A percentile compares a stretch with the other conserved stretches of the same genome.
Evolutionary conservation across 2,888 invertebrate species (phyloP).

Genomic region (Polyploca ridens): DNA sequence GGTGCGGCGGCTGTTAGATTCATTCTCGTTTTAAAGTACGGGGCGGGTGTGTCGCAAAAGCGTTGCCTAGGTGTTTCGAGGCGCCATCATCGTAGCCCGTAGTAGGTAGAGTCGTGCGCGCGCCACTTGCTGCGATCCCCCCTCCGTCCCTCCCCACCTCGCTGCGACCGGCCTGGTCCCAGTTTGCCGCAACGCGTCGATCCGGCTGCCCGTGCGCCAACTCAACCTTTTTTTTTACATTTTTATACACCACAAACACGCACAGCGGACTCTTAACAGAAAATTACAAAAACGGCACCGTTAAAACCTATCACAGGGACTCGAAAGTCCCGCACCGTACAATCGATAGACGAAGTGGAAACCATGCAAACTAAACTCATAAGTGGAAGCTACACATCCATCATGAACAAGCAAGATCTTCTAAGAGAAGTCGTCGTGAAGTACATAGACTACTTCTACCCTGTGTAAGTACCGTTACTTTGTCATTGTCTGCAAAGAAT

Average conservation of each 20-base stretch:
- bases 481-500: conserved; percentile 32
- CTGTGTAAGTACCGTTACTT: conserved; percentile 85
- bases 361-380: conserved; percentile 85
- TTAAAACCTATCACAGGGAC: conserved; percentile 64
- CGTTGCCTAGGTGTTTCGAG: conserved; percentile 77
- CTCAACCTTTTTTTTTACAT: conserved; percentile 51
- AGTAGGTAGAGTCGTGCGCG: conserved; percentile 80
- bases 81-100: conserved; percentile 75
- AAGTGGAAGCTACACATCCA: conserved; percentile 86
- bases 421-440: conserved; percentile 88
- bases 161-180: conserved; percentile 72
- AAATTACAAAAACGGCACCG: conserved; percentile 67
- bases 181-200: conserved; percentile 83
- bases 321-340: conserved; percentile 61
- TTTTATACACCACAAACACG: conserved; percentile 61
- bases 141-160: conserved; percentile 61
- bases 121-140: conserved; percentile 73
- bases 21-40: conserved; percentile 59
- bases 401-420: conserved; percentile 87
- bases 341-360: conserved; percentile 61
- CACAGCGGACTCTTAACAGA: conserved; percentile 58
- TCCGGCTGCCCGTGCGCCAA: conserved; percentile 72
- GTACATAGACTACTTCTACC: conserved; percentile 89
- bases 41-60: conserved; percentile 79
- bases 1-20: conserved; percentile 61